Evolutionary conservation across 2,113 vertebrate genomes (phyloP), one percentile per base, ranked within the genome.

Genomic region (Pavo muticus): DNA sequence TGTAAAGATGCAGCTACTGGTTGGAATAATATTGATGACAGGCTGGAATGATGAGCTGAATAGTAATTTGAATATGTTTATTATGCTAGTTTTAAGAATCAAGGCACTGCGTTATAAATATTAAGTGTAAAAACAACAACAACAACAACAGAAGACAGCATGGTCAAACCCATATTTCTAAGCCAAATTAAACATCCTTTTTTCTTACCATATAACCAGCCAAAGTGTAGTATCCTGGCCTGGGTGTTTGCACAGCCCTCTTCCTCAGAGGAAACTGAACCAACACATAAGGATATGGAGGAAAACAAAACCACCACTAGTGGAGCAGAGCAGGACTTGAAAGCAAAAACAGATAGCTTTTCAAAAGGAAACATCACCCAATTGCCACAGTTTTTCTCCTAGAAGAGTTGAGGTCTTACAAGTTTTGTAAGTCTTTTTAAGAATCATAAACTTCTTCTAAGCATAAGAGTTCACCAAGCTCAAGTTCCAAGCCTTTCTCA

Each of bases 401-500:
- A 61, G 70, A 76, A 32, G 50, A 95, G 60, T 16, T 35, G 69
- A 75, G 25, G 11, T 59, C 40, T 59, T 40, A 39, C 18, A 30
- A 0, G 0, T 8, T 78, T 73, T 65, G 39, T 37, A 24, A 63
- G 30, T n/a, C n/a, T 94, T 91, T 59, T 56, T 83, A 84, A 61
- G 57, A 70, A 70, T 37, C 39, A 42, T 54, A 83, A 85, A 24
- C 11, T 15, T 84, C 12, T 80, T 75, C 80, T 91, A 61, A 69
- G n/a, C 91, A 75, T 19, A 63, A 52, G 65, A 67, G 35, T 56
- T 91, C 56, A 59, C 44, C 32, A 39, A 74, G 72, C 59, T 64
- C 39, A 96, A 81, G 48, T 84, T 76, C 48, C 45, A 94, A 76
- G n/a, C 3, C 29, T 75, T 80, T 93, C 87, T 83, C 84, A 80